A percentile compares a stretch with the other conserved stretches of the same genome.
Conservation (phyloP, 2,797 vertebrate genomes). For the Poecile montanus region DNA sequence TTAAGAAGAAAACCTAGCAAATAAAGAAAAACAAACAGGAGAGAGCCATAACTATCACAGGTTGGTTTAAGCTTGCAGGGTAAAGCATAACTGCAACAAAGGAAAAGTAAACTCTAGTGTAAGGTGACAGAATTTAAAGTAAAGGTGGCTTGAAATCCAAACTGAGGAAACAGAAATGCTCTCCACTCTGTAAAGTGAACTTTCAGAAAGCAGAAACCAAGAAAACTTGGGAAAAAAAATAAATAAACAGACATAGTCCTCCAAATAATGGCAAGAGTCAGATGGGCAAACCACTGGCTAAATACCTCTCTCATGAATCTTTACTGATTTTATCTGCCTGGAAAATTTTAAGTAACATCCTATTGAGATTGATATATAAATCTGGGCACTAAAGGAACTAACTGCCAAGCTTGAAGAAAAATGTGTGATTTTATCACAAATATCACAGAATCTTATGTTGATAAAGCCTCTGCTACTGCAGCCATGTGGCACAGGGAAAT, state of each 20-base stretch:
- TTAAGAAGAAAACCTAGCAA: background rate
- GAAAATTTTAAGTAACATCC: background rate
- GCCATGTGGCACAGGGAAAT: background rate
- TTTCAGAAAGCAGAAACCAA: background rate
- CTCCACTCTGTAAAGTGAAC: background rate
- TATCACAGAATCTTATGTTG: background rate
- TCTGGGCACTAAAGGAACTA: background rate
- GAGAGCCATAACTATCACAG: background rate
- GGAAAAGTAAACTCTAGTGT: background rate
- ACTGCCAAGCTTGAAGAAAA: background rate
- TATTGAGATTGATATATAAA: background rate
- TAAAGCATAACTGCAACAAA: background rate
- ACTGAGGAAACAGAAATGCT: background rate
- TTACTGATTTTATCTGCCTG: background rate
- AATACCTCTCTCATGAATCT: background rate
- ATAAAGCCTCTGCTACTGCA: background rate
- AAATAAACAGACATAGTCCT: background rate
- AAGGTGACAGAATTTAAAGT: background rate
- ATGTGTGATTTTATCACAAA: background rate
- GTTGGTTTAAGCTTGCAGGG: background rate
- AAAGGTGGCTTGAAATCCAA: background rate
- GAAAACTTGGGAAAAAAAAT: background rate
- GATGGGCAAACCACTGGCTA: background rate
- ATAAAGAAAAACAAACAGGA: background rate
- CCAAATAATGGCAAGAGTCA: background rate